Evolutionary conservation across 64 coral and sea anemone genomes (phyloP), one percentile per base, ranked within the genome.

Genomic region (Montipora foliosa): DNA sequence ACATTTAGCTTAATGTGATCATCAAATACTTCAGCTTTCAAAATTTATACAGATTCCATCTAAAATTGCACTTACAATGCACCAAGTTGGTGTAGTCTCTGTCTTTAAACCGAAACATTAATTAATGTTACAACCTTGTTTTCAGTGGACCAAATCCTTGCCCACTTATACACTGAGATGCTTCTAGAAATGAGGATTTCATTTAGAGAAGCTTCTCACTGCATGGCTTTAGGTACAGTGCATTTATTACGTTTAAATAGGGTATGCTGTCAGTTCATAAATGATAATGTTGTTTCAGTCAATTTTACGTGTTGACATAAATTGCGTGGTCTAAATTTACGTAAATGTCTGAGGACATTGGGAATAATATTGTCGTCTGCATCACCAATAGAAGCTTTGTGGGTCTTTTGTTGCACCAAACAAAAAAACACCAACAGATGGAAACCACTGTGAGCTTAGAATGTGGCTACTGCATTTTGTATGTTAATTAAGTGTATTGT

Each of bases 141-240:
- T 87, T 44, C 83, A 87, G 83, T 87, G 22, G 29, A 60, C 20
- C 83, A 87, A 60, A 87, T 87, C 48, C 68, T 87, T 24, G 49
- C 64, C 8, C 83, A 87, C 68, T 46, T 87, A 16, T 72, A 87
- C 60, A 46, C 83, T 17, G 83, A 87, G 22, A 72, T 14, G 67
- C 48, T 87, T 67, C 68, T 87, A 21, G 8, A 16, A 22, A 29
- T 87, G 22, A 37, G 83, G 22, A 55, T 87, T 37, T 87, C 48
- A 44, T 48, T 87, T 16, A 87, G 83, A 73, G 67, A 87, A 49
- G 83, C 83, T 44, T 46, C 22, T 57, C 15, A 19, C 51, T 79
- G 77, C 77, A 79, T 50, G 16, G 13, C 51, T 79, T 50, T 19
- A 50, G 46, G 77, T 79, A 57, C 15, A 17, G 17, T 46, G 22